Conservation (phyloP, 2,797 vertebrate species). For the Tragelaphus eurycerus region DNA sequence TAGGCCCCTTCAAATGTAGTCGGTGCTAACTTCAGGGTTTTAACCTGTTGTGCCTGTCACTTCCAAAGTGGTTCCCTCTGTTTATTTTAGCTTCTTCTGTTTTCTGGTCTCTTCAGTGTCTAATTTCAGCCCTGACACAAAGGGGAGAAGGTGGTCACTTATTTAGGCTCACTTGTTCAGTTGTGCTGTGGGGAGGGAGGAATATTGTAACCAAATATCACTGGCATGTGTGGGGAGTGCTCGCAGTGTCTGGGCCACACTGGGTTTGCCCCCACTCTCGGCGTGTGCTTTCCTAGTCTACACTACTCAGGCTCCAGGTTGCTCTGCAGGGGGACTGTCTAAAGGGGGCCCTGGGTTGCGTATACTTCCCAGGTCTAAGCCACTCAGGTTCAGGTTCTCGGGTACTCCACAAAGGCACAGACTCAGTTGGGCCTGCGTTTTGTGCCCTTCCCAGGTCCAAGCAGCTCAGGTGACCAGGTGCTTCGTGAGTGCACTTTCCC, state of each 20-base stretch:
- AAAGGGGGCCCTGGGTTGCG: rapidly evolving
- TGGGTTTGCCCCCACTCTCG: rapidly evolving
- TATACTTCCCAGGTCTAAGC: background rate
- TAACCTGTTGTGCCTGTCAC: background rate
- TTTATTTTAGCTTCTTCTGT: background rate
- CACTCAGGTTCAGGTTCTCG: rapidly evolving
- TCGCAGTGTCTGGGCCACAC: background rate
- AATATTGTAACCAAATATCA: background rate
- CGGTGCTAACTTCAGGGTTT: background rate
- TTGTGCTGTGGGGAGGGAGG: background rate
- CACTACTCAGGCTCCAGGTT: background rate
- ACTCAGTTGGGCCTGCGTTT: background rate
- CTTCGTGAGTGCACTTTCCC: rapidly evolving
- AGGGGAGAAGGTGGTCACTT: rapidly evolving
- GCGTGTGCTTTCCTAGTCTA: background rate
- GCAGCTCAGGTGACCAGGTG: background rate
- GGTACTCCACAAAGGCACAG: background rate
- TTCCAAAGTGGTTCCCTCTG: background rate
- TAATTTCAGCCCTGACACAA: rapidly evolving
- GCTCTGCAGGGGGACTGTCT: background rate
- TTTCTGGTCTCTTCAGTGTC: background rate
- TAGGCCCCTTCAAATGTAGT: background rate
- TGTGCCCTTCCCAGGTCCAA: background rate
- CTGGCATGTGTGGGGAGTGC: background rate
- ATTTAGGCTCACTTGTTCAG: background rate